Evolutionary conservation across 2,797 vertebrate genomes (phyloP).

Genomic region (Falco concolor): DNA sequence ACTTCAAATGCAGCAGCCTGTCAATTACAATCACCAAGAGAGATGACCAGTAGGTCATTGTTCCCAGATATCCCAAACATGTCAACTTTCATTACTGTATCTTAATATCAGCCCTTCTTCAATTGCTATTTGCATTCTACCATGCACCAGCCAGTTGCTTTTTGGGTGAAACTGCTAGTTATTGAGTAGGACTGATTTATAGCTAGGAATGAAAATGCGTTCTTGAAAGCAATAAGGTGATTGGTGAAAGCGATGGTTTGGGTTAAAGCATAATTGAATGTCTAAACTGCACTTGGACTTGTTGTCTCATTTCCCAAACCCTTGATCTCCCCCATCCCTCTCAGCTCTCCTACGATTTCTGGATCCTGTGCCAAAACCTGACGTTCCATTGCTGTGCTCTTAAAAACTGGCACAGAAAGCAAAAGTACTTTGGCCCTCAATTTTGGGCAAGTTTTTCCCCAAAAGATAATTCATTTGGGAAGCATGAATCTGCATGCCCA

Average conservation of each 20-base stretch:
- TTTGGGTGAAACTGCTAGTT: background rate
- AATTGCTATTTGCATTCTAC: background rate
- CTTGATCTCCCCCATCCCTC: background rate
- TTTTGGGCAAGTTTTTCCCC: background rate
- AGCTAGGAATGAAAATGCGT: background rate
- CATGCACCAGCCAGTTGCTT: background rate
- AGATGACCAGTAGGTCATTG: background rate
- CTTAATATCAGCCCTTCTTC: background rate
- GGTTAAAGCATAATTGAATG: background rate
- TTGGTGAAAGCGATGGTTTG: background rate
- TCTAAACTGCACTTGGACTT: background rate
- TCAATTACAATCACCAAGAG: background rate
- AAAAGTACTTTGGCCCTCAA: background rate
- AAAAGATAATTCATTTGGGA: background rate
- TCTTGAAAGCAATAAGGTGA: background rate
- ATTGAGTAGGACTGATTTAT: background rate
- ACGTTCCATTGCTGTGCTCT: rapidly evolving
- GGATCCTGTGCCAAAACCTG: background rate
- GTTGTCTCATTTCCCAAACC: background rate
- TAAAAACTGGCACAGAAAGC: background rate
- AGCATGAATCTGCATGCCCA: background rate
- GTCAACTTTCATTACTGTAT: constrained; percentile 28
- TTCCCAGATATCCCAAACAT: constrained; percentile 17
- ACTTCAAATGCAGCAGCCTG: constrained; percentile 25
- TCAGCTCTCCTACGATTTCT: background rate